These are phyloP conservation scores for Acromyrmex charruanus DNA, from an alignment of 1,140 invertebrate species.

Conservation along the genomic window DNA sequence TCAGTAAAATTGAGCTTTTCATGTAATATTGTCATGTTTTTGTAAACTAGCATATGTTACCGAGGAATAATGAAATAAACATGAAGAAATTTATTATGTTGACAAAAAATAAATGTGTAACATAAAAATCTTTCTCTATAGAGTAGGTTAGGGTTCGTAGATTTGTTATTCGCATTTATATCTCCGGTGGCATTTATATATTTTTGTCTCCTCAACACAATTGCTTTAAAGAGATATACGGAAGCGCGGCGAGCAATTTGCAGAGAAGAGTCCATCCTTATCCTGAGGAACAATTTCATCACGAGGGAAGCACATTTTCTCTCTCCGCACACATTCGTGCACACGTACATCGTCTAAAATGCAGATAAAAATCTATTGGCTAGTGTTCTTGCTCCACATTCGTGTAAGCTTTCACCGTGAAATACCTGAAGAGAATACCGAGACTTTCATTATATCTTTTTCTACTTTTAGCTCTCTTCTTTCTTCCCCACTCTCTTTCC, in stretches of 20 bases:
- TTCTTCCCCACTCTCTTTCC: neutral
- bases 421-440: constrained; percentile 63
- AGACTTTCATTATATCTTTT: constrained; percentile 57
- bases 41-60: neutral
- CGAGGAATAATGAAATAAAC: neutral
- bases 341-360: constrained; percentile 24
- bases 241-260: constrained; percentile 38
- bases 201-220: constrained; percentile 37
- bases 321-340: neutral
- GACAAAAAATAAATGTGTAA: neutral
- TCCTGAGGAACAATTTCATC: constrained; percentile 69
- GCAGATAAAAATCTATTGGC: constrained; percentile 74
- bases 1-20: no score
- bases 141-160: neutral
- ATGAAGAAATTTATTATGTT: neutral
- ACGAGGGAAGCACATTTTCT: constrained; percentile 30
- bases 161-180: constrained; percentile 31
- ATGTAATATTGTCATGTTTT: neutral
- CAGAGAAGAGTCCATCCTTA: constrained; percentile 31
- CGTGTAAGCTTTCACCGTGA: constrained; percentile 62
- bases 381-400: constrained; percentile 61
- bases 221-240: neutral
- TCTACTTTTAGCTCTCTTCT: neutral
- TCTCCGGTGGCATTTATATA: neutral
- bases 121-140: constrained; percentile 13